Evolutionary conservation across 2,113 vertebrate genomes (phyloP), one percentile per base, ranked within the genome.

Genomic region (Callocephalon fimbriatum): DNA sequence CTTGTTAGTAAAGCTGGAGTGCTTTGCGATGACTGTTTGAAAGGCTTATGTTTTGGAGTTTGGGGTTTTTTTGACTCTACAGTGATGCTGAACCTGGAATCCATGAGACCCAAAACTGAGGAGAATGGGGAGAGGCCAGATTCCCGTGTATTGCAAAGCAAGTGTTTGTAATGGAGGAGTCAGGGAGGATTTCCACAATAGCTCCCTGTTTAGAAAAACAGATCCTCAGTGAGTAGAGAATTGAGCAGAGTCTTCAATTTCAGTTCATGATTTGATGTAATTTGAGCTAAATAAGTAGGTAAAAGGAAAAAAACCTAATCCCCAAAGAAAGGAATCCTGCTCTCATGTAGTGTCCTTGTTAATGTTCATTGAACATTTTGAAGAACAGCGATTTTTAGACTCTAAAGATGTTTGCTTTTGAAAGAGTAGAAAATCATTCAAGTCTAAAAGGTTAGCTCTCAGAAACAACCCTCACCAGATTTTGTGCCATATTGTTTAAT

Each of bases 1-100:
- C 85, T 93, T 86, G 68, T 86, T 85, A 67, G 20, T 84, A 68
- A 92, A 94, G 48, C 79, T 65, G 70, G 50, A 89, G 70, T 75
- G 70, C 58, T 95, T 88, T 72, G 54, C 78, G 68, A 15, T 0
- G 4, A 68, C 45, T 78, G 22, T 68, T 95, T 96, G 44, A 92
- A 95, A 93, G 32, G 45, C 12, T 88, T 62, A 25, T 35, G 14
- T 48, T 66, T 3, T 19, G 32, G 56, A 35, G 56, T 58, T 54
- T 23, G 21, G 56, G n/a, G 2, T 42, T 78, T 74, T 78, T 93
- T 59, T 89, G 21, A 12, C 54, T 73, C n/a, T 50, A 1, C 35
- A 51, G 31, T 44, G 26, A n/a, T 84, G 82, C 48, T 82, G 93
- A 73, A 71, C 47, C 63, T 86, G 75, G 58, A 90, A 90, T 86